These are phyloP conservation scores for Peromyscus eremicus DNA, from an alignment of 2,797 vertebrate genomes.

Conservation along the genomic window DNA sequence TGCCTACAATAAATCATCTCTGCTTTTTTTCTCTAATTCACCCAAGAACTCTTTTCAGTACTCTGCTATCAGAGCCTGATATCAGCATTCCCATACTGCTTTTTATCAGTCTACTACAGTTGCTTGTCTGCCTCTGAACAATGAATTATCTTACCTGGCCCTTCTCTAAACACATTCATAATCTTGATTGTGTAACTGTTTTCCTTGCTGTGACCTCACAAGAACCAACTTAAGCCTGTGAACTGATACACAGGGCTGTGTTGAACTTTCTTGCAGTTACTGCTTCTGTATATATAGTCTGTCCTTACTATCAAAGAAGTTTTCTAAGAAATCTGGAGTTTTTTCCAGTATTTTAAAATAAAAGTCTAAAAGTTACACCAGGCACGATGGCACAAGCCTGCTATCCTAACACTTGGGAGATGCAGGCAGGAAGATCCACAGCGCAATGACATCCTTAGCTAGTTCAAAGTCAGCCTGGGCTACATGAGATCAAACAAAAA, in stretches of 20 bases:
- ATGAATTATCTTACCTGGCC: background rate
- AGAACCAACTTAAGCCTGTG: background rate
- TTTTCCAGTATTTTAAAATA: conserved; percentile 26
- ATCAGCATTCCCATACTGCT: background rate
- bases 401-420: background rate
- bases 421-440: background rate
- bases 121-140: background rate
- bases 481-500: background rate
- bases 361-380: background rate
- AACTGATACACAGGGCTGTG: background rate
- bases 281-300: background rate
- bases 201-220: background rate
- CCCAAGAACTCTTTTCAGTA: background rate
- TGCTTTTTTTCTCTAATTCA: background rate
- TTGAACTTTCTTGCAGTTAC: conserved; percentile 33
- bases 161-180: background rate
- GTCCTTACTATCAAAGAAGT: conserved; percentile 38
- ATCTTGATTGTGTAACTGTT: background rate
- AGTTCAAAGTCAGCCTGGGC: background rate
- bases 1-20: background rate
- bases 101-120: background rate
- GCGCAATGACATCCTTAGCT: background rate
- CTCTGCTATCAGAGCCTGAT: background rate
- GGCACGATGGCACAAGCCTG: background rate
- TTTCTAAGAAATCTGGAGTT: conserved; percentile 2